phyloP scores from a whole-genome alignment of 2,797 vertebrate genomes.

The Manis crassicaudata region DNA sequence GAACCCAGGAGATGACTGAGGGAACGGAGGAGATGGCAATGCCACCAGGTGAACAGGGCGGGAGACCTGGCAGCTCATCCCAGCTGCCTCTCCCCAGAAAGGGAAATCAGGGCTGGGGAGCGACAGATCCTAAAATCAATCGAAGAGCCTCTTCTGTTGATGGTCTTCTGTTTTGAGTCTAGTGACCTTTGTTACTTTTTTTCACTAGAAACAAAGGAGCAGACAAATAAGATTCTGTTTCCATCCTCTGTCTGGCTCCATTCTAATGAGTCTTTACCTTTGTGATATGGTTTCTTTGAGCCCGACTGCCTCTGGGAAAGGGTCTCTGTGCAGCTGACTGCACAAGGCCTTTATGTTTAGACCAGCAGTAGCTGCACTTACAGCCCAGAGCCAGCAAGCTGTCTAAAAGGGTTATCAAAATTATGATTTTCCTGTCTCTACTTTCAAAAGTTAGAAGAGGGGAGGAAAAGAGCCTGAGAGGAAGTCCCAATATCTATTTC shows the following conservation, averaged over 20 bases:
- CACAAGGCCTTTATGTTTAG: background rate
- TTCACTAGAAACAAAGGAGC: conserved; percentile 34
- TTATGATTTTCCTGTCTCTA: conserved; percentile 53
- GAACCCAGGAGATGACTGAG: background rate
- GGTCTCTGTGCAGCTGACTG: background rate
- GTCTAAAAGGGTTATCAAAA: background rate
- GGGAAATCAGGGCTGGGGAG: background rate
- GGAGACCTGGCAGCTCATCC: background rate
- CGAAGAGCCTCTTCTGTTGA: background rate
- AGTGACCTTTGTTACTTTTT: conserved; percentile 39
- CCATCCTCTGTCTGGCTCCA: conserved; percentile 36
- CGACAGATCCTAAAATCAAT: background rate
- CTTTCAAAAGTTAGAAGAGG: background rate
- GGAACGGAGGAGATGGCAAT: background rate
- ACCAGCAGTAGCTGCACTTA: background rate
- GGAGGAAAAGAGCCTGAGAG: background rate
- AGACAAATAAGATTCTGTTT: conserved; percentile 52
- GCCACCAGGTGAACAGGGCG: background rate
- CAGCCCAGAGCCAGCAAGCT: background rate
- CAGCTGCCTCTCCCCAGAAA: background rate
- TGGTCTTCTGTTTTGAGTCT: background rate
- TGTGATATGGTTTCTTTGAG: background rate
- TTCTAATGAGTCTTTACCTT: background rate
- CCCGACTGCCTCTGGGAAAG: background rate
- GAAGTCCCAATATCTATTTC: background rate